Conservation (phyloP, 1,140 invertebrate genomes). For the Fopius arisanus region DNA sequence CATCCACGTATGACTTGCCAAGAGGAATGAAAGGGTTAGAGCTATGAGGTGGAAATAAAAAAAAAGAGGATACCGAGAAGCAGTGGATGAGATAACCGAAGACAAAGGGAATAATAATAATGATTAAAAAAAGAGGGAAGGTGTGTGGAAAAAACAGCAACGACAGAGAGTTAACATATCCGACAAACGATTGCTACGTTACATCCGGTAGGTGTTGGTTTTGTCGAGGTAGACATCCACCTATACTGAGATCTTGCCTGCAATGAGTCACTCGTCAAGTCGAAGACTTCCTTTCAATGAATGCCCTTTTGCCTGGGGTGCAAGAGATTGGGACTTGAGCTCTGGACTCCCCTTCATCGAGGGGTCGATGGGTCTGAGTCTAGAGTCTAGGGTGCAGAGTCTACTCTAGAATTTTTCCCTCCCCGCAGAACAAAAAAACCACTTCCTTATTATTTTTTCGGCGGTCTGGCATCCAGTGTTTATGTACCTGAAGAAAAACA, state of each 20-base stretch:
- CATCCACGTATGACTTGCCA: constrained; percentile 1
- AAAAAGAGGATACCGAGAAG: background rate
- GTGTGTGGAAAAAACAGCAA: background rate
- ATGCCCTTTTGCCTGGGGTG: no score
- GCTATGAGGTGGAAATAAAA: background rate
- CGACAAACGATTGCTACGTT: constrained; percentile 21
- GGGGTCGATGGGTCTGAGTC: no score
- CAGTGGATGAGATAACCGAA: constrained; percentile 6
- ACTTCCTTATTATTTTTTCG: constrained; percentile 9
- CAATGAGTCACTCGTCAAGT: constrained; percentile 9
- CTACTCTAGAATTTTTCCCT: background rate
- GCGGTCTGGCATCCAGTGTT: background rate
- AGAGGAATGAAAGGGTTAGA: background rate
- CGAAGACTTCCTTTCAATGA: constrained; percentile 9
- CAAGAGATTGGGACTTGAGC: no score
- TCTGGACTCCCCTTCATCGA: background rate
- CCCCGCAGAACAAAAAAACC: background rate
- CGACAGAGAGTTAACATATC: constrained; percentile 27
- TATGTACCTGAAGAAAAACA: background rate
- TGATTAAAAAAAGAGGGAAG: background rate
- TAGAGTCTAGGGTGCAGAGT: no score
- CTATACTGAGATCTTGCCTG: background rate
- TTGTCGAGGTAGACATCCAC: background rate
- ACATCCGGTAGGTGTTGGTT: constrained; percentile 25
- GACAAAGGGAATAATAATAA: constrained; percentile 22